A percentile compares a stretch with the other conserved stretches of the same genome.
Conservation (phyloP, 2,113 vertebrate species). For the Cyphomyrus plagiostoma region DNA sequence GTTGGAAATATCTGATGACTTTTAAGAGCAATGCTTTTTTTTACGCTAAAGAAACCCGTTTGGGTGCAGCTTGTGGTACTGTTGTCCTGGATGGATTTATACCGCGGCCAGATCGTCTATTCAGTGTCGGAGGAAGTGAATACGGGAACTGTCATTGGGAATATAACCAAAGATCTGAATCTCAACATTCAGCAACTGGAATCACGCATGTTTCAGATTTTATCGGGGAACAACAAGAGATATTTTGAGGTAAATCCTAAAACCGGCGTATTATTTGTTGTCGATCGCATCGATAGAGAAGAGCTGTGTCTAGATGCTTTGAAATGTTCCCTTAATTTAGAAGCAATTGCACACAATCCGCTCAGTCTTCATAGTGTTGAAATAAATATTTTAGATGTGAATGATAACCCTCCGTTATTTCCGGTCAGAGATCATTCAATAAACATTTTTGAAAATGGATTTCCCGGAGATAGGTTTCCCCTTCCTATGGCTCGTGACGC, state of each 20-base stretch:
- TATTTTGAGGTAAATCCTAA: background rate
- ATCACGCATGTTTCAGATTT: background rate
- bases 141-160: background rate
- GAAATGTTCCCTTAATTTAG: background rate
- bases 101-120: background rate
- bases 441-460: background rate
- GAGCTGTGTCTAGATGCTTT: background rate
- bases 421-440: background rate
- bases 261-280: background rate
- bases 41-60: background rate
- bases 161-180: background rate
- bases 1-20: background rate
- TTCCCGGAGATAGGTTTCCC: background rate
- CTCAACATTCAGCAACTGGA: background rate
- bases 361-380: background rate
- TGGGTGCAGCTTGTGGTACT: constrained; percentile 24
- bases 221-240: background rate
- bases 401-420: background rate
- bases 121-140: background rate
- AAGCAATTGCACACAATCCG: background rate
- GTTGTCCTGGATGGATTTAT: too few relatives aligned
- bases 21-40: background rate
- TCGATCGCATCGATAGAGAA: background rate
- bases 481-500: background rate
- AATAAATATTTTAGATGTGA: background rate